These are phyloP conservation scores for Rhynchotus rufescens DNA, from an alignment of 2,797 vertebrate genomes.

Conservation along the genomic window DNA sequence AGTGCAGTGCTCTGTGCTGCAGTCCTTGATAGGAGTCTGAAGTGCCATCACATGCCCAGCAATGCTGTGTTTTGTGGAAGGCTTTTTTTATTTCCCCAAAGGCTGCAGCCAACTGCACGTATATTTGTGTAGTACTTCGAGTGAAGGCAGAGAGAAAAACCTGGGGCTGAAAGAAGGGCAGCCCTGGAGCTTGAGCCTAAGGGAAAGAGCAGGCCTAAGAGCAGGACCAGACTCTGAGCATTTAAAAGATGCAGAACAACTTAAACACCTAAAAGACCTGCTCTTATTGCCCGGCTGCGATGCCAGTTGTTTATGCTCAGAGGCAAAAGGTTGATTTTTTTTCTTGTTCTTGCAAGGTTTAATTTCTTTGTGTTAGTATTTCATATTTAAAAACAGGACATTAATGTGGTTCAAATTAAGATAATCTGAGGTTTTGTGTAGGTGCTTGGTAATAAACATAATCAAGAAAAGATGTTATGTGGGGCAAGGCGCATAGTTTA, in stretches of 20 bases:
- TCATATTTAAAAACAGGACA: conserved; percentile 2
- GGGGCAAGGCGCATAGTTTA: neutral
- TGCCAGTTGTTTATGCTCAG: conserved; percentile 15
- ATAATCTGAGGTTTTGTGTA: conserved; percentile 44
- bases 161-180: neutral
- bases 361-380: conserved; percentile 9
- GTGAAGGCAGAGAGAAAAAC: neutral
- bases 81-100: neutral
- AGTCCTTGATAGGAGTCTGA: neutral
- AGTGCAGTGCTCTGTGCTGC: neutral
- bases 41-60: neutral
- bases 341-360: neutral
- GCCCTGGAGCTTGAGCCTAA: neutral
- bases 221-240: neutral
- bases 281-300: neutral
- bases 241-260: neutral
- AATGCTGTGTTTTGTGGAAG: neutral
- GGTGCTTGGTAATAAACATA: conserved; percentile 36
- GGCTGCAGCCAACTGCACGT: neutral
- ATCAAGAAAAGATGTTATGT: conserved; percentile 46
- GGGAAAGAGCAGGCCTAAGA: neutral
- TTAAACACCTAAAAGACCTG: conserved; percentile 4
- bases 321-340: conserved; percentile 2
- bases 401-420: conserved; percentile 33
- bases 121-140: neutral